Conservation (phyloP, 1,140 invertebrate genomes). For the Nasonia giraulti region DNA sequence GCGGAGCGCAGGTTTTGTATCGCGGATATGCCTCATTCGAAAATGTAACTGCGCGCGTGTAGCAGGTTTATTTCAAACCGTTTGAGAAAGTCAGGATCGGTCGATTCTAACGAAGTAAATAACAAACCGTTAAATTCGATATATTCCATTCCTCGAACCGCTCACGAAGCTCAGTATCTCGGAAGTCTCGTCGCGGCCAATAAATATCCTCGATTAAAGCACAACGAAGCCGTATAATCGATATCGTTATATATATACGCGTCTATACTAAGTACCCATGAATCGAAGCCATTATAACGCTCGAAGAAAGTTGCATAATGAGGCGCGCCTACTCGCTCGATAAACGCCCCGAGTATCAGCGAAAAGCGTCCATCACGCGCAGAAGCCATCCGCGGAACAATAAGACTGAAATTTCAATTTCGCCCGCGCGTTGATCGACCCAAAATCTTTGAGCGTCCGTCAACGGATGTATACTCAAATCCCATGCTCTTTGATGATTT, state of each 20-base stretch:
- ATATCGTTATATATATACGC: background rate
- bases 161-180: background rate
- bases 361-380: background rate
- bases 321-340: background rate
- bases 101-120: too few species aligned
- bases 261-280: too few species aligned
- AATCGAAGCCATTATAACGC: background rate
- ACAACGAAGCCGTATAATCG: background rate
- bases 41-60: too few species aligned
- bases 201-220: background rate
- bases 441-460: slow-evolving; percentile 53
- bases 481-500: background rate
- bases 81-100: too few species aligned
- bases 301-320: background rate
- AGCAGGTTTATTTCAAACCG: too few species aligned
- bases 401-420: slow-evolving; percentile 60
- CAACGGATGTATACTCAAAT: background rate
- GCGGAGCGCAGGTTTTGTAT: too few species aligned
- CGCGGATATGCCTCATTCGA: too few species aligned
- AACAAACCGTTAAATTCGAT: too few species aligned
- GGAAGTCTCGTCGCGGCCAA: background rate
- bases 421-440: slow-evolving; percentile 46
- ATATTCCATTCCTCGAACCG: background rate
- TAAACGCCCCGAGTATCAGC: background rate
- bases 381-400: slow-evolving; percentile 15